Percentiles rank a stretch among this genome's conserved stretches.
Conservation (phyloP, 2,113 vertebrate genomes). For the Ophthalmolycus amberensis region DNA sequence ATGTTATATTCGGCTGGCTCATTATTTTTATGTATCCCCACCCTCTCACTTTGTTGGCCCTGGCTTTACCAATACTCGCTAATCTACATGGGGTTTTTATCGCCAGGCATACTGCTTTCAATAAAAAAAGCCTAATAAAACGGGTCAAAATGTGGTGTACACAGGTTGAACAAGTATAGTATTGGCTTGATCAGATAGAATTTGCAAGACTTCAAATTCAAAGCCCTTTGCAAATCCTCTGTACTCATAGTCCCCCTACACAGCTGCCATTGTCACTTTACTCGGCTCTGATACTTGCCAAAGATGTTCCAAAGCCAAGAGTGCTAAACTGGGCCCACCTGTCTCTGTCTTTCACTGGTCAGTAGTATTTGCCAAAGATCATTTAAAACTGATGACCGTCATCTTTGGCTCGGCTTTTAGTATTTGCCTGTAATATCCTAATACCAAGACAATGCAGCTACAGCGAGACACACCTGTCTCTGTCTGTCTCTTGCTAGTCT, state of each 20-base stretch:
- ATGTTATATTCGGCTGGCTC: background rate
- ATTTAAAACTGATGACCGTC: slow-evolving; percentile 54
- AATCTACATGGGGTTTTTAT: background rate
- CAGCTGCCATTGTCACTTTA: slow-evolving; percentile 77
- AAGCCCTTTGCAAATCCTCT: slow-evolving; percentile 31
- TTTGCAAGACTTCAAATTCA: slow-evolving; percentile 15
- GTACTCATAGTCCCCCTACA: slow-evolving; percentile 30
- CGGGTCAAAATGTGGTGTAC: background rate
- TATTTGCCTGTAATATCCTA: slow-evolving; percentile 58
- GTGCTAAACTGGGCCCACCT: slow-evolving; percentile 65
- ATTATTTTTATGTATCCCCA: background rate
- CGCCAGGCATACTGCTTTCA: background rate
- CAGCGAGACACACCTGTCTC: slow-evolving; percentile 62
- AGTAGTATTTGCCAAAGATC: slow-evolving; percentile 68
- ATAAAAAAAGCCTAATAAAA: background rate
- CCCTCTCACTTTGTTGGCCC: background rate
- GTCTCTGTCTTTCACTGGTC: slow-evolving; percentile 69
- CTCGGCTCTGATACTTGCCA: slow-evolving; percentile 58
- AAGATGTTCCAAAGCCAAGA: slow-evolving; percentile 62
- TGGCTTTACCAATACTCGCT: background rate
- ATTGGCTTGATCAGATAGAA: background rate
- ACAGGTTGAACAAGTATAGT: background rate
- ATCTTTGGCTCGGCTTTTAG: slow-evolving; percentile 40
- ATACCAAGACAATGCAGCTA: slow-evolving; percentile 60
- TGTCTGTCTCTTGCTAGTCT: slow-evolving; percentile 38